Conservation (phyloP, 92 coral and sea anemone genomes). For the Anthopleura xanthogrammica region DNA sequence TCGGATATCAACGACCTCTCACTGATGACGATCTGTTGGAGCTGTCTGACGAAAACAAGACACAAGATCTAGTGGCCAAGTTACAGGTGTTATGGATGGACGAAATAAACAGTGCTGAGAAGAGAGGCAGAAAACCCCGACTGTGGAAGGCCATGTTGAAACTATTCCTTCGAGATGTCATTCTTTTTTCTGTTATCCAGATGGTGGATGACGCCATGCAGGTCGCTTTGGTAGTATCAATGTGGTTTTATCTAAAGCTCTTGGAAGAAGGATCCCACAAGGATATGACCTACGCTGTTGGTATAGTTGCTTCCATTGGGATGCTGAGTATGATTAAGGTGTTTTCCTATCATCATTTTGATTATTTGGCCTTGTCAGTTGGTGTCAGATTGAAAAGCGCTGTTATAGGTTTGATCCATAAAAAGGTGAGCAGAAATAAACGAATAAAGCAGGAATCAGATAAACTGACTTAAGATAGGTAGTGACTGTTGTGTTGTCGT, state of each 20-base stretch:
- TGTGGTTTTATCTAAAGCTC: neutral
- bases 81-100: neutral
- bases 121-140: neutral
- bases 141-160: neutral
- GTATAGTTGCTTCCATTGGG: neutral
- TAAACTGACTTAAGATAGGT: no score
- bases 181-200: neutral
- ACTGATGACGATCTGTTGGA: neutral
- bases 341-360: neutral
- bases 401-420: neutral
- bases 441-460: no score
- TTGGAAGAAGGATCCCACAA: neutral
- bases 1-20: neutral
- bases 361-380: neutral
- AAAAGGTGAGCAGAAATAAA: neutral
- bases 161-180: neutral
- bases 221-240: neutral
- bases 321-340: neutral
- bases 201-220: neutral
- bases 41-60: neutral
- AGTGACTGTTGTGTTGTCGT: no score
- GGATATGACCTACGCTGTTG: neutral
- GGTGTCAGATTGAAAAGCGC: neutral
- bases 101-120: neutral
- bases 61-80: neutral